Conservation (phyloP, 2,797 vertebrate genomes). For the Cuniculus paca region DNA sequence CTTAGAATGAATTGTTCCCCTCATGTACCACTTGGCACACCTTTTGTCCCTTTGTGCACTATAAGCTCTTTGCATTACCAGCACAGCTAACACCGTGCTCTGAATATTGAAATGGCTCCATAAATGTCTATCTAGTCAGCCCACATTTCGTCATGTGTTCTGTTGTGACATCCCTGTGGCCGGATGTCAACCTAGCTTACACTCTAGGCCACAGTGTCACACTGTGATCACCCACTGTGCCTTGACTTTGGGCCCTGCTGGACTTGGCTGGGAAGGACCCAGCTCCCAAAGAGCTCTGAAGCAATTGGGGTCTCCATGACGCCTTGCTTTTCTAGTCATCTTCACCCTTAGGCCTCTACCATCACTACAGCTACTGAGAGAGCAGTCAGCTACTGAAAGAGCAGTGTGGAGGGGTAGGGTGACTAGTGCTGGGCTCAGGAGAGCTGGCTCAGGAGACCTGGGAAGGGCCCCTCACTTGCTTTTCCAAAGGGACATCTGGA, state of each 20-base stretch:
- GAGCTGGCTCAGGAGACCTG: no score
- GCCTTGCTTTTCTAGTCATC: neutral
- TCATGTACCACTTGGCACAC: no score
- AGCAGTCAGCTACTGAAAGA: neutral
- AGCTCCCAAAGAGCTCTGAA: neutral
- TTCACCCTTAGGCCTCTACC: neutral
- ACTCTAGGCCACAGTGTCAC: neutral
- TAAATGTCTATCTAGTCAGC: neutral
- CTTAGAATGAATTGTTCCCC: neutral
- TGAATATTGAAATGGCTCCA: neutral
- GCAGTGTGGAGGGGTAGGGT: neutral
- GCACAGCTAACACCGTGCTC: no score
- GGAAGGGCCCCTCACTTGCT: neutral
- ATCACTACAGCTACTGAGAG: neutral
- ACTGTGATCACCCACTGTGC: neutral
- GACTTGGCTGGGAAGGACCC: neutral
- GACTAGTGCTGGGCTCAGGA: no score
- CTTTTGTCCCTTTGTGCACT: fast-evolving
- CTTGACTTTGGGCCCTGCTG: neutral
- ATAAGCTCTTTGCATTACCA: neutral
- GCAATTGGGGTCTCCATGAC: neutral
- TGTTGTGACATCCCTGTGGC: neutral
- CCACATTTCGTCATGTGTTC: neutral
- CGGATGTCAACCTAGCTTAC: neutral
- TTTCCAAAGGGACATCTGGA: neutral